Evolutionary conservation across 2,797 vertebrate genomes (phyloP).

Genomic region (Pteronotus mesoamericanus): DNA sequence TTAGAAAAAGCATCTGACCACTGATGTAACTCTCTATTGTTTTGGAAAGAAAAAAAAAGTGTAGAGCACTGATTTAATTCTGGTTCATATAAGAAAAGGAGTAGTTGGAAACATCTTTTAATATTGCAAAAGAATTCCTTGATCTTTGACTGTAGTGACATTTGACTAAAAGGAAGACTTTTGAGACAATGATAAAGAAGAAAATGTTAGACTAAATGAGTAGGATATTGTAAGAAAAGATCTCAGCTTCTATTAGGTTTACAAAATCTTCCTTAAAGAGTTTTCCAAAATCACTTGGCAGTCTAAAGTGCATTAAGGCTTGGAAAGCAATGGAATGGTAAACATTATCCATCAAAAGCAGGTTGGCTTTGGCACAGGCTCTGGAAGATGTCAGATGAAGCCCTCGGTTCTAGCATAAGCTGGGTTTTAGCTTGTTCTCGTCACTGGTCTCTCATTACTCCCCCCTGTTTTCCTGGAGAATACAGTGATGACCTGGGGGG

Average conservation of each 20-base stretch:
- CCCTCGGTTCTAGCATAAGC: neutral
- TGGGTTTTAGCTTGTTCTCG: neutral
- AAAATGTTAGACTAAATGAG: neutral
- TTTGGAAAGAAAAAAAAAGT: neutral
- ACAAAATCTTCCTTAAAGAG: neutral
- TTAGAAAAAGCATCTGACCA: neutral
- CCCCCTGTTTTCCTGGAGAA: neutral
- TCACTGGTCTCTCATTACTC: neutral
- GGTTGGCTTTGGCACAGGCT: neutral
- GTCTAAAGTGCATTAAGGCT: neutral
- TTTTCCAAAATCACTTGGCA: slow-evolving; percentile 32
- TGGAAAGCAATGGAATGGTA: neutral
- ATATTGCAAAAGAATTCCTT: neutral
- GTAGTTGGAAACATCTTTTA: neutral
- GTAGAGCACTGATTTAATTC: neutral
- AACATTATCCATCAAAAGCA: neutral
- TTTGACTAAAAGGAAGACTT: neutral
- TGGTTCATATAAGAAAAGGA: neutral
- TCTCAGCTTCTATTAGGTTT: neutral
- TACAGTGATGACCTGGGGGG: neutral
- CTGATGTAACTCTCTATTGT: neutral
- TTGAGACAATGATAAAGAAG: neutral
- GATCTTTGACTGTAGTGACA: neutral
- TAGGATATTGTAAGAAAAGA: neutral
- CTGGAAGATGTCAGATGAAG: neutral